Evolutionary conservation across 2,888 invertebrate genomes (phyloP), one percentile per base, ranked within the genome.

Genomic region (Rhingia campestris): DNA sequence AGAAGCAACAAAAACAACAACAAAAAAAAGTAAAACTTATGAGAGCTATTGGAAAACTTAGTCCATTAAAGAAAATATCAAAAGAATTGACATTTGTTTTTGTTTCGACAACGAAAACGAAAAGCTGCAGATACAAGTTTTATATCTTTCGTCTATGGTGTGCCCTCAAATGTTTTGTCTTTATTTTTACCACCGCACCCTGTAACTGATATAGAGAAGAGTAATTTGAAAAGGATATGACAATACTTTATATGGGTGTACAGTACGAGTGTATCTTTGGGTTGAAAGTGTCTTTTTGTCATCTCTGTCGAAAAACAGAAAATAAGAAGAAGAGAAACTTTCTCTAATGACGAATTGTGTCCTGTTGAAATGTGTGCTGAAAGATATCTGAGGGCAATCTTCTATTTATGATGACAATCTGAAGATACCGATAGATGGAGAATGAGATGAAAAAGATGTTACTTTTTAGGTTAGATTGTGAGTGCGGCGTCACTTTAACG

Each of bases 21-120:
- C 1, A 14, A 64, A 54, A 37, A 54, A n/a, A 45, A 49, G 32
- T 39, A 53, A 76, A 81, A 81, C 76, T 81, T 81, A 70, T 70
- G 64, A 76, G 72, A 77, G 70, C 81, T 81, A 81, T 81, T 77
- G 81, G 72, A 67, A 77, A 81, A 81, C 81, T 81, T 81, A 81
- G 81, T 81, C 81, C 77, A 81, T 81, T 81, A 81, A 76, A 77
- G 77, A 77, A 81, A 77, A 81, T 81, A 81, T 81, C 81, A 66
- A 81, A 81, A 76, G 81, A 81, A 81, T 81, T 77, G 81, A 72
- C 77, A 81, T 81, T 81, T 81, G 76, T 81, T 76, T 76, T 76
- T 75, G 66, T 47, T 80, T 74, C 54, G 32, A 67, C 47, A 14
- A 43, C 35, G 37, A 35, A 14, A 22, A 30, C 4, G 12, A 53